Percentiles rank a stretch among this genome's conserved stretches.
Evolutionary conservation across 2,797 vertebrate genomes (phyloP).

Genomic region (Danio tinwini): DNA sequence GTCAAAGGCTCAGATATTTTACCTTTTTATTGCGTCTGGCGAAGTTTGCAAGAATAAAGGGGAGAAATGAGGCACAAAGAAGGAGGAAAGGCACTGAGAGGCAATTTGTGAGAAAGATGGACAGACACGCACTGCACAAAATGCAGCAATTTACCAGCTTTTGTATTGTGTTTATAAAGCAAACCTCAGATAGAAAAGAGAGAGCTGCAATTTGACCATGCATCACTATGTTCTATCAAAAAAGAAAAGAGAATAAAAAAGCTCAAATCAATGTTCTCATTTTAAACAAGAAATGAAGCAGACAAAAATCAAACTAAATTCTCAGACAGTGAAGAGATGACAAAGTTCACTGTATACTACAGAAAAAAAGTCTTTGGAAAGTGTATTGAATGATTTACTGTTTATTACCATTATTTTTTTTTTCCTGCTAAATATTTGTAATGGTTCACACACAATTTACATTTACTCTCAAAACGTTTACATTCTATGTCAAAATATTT

Average conservation of each 20-base stretch:
- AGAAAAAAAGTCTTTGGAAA: background rate
- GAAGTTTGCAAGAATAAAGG: conserved; percentile 30
- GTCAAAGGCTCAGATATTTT: conserved; percentile 29
- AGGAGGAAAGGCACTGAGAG: background rate
- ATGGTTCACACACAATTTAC: too few relatives aligned
- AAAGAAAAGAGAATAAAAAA: background rate
- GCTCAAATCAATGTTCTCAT: background rate
- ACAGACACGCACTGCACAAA: conserved; percentile 17
- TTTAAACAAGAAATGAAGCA: conserved; percentile 4
- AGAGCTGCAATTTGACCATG: background rate
- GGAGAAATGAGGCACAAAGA: background rate
- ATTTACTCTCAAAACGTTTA: too few relatives aligned
- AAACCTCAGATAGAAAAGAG: background rate
- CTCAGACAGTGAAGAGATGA: background rate
- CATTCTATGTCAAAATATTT: too few relatives aligned
- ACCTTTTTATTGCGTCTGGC: conserved; percentile 40
- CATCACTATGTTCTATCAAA: conserved; percentile 14
- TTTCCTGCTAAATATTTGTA: too few relatives aligned
- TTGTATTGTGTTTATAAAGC: background rate
- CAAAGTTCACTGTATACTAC: background rate
- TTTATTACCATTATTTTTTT: too few relatives aligned
- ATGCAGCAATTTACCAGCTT: conserved; percentile 36
- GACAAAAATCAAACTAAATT: background rate
- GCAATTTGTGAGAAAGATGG: background rate
- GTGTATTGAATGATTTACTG: too few relatives aligned